A percentile compares a stretch with the other conserved stretches of the same genome.
These are phyloP conservation scores for Caenorhabditis briggsae DNA, from an alignment of 1,140 invertebrate genomes.

Conservation along the genomic window DNA sequence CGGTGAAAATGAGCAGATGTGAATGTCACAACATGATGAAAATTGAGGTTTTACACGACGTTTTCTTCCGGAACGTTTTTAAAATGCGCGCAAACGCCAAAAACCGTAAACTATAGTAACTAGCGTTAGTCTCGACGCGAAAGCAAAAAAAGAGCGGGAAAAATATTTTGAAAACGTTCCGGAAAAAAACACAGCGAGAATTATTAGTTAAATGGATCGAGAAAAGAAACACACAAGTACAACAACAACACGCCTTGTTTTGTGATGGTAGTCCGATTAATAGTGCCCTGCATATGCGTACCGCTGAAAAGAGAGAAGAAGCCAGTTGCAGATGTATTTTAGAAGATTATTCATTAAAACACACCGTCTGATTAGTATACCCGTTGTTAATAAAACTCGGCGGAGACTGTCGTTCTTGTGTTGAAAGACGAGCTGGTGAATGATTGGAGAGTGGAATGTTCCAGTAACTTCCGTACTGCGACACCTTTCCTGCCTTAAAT, in stretches of 20 bases:
- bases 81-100: too few species aligned
- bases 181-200: too few species aligned
- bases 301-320: constrained; percentile 61
- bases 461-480: constrained; percentile 76
- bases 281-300: constrained; percentile 68
- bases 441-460: constrained; percentile 66
- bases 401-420: constrained; percentile 38
- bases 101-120: too few species aligned
- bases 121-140: too few species aligned
- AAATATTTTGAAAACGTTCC: too few species aligned
- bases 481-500: constrained; percentile 68
- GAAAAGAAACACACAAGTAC: not conserved
- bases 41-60: too few species aligned
- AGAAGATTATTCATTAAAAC: constrained; percentile 1
- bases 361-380: constrained; percentile 57
- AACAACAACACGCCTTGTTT: constrained; percentile 10
- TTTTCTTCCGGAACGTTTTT: too few species aligned
- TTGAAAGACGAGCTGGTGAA: constrained; percentile 18
- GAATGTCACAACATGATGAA: constrained; percentile 43
- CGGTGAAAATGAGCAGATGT: constrained; percentile 43
- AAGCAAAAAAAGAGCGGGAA: too few species aligned
- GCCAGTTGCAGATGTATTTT: not conserved
- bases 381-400: constrained; percentile 48
- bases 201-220: constrained; percentile 10
- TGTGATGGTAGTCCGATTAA: constrained; percentile 38